Percentiles rank a stretch among this genome's conserved stretches.
Evolutionary conservation across 2,113 vertebrate genomes (phyloP).

Genomic region (Empidonax alnorum): DNA sequence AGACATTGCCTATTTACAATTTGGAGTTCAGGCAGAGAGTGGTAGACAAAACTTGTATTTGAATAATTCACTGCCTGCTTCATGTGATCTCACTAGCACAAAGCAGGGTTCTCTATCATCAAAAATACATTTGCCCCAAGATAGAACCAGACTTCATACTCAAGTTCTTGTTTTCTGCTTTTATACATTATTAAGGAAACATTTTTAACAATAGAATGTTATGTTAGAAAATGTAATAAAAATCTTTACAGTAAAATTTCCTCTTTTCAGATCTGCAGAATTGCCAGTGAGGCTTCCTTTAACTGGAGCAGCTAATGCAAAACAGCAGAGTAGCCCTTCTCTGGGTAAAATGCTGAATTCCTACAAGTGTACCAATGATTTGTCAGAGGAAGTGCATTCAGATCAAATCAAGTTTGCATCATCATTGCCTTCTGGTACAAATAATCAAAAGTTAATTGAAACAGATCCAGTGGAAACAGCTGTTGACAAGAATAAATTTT

Average conservation of each 20-base stretch:
- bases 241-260: background rate
- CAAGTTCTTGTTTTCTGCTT: background rate
- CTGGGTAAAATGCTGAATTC: background rate
- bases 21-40: background rate
- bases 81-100: background rate
- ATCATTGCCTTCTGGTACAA: slow-evolving; percentile 14
- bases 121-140: background rate
- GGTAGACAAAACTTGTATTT: background rate
- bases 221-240: background rate
- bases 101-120: background rate
- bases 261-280: slow-evolving; percentile 18
- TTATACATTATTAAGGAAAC: background rate
- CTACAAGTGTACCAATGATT: background rate
- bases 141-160: background rate
- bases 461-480: background rate
- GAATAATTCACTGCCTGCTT: background rate
- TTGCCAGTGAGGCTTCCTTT: slow-evolving; percentile 37
- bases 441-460: slow-evolving; percentile 21
- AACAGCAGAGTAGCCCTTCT: background rate
- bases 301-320: slow-evolving; percentile 29
- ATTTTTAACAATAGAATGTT: background rate
- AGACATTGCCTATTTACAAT: background rate
- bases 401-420: background rate
- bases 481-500: background rate
- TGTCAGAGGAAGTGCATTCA: background rate